phyloP scores from a whole-genome alignment of 1,140 invertebrate genomes.

The Phocides pigmalion region DNA sequence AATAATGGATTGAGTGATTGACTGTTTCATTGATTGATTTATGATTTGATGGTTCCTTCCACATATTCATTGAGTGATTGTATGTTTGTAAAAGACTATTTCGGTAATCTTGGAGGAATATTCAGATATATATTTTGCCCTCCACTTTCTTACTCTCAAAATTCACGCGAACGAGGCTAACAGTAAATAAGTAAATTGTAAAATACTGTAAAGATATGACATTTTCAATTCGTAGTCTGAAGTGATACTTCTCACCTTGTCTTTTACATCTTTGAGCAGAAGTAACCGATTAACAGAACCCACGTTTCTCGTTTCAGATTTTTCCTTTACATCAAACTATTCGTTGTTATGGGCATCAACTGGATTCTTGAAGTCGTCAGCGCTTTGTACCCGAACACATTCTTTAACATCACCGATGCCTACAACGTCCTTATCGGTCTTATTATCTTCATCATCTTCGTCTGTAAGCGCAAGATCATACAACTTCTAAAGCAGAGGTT shows the following conservation, averaged over 20 bases:
- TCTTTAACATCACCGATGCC: slow-evolving; percentile 62
- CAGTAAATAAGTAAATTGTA: too few relatives aligned
- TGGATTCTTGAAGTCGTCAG: slow-evolving; percentile 74
- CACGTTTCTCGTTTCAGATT: slow-evolving; percentile 53
- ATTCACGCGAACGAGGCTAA: too few relatives aligned
- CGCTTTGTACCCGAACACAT: slow-evolving; percentile 49
- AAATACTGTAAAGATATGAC: too few relatives aligned
- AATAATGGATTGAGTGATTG: too few relatives aligned
- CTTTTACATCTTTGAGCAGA: background rate
- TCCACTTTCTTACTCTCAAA: too few relatives aligned
- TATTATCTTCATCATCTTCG: slow-evolving; percentile 82
- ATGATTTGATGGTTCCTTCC: too few relatives aligned
- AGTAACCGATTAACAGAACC: background rate
- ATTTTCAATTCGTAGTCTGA: background rate
- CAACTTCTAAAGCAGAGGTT: slow-evolving; percentile 74
- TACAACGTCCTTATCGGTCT: slow-evolving; percentile 77
- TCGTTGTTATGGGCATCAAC: slow-evolving; percentile 74
- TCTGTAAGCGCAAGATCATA: slow-evolving; percentile 80
- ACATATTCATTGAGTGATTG: too few relatives aligned
- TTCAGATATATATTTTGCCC: too few relatives aligned
- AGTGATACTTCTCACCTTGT: background rate
- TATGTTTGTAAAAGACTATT: too few relatives aligned
- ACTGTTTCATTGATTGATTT: too few relatives aligned
- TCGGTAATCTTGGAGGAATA: too few relatives aligned
- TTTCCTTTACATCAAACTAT: slow-evolving; percentile 68